Percentiles rank a stretch among this genome's conserved stretches.
Conservation (phyloP, 2,113 vertebrate genomes). For the Arizona elegans region DNA sequence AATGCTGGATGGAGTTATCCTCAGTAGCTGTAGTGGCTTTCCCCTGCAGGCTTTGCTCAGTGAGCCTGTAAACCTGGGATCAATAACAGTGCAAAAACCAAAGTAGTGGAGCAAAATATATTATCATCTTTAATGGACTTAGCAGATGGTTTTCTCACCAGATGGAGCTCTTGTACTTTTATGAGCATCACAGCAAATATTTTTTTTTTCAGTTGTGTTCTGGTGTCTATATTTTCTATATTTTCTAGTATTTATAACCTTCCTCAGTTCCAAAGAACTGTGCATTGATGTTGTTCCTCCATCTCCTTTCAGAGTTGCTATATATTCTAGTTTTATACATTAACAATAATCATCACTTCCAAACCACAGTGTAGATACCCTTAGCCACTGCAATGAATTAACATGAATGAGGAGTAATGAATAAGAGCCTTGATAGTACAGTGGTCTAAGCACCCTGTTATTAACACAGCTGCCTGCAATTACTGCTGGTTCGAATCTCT, state of each 20-base stretch:
- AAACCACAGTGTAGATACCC: background rate
- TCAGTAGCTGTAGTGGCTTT: background rate
- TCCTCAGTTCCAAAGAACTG: background rate
- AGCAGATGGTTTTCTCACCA: constrained; percentile 4
- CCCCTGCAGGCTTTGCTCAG: background rate
- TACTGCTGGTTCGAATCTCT: no score
- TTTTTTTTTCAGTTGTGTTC: background rate
- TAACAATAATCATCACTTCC: background rate
- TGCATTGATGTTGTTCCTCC: background rate
- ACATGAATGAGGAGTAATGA: background rate
- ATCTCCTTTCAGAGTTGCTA: background rate
- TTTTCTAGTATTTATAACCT: background rate
- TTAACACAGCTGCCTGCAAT: no score
- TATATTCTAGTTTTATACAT: background rate
- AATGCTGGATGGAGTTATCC: background rate
- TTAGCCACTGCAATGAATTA: background rate
- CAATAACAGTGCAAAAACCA: background rate
- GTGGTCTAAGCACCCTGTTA: no score
- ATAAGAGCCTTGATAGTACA: no score
- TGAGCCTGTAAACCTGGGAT: background rate
- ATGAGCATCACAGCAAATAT: background rate
- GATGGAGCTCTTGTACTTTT: constrained; percentile 4
- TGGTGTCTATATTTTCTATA: background rate
- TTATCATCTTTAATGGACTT: background rate
- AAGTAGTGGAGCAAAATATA: fast-evolving